Conservation (phyloP, 2,888 invertebrate genomes). For the Leptogaster cylindrica region DNA sequence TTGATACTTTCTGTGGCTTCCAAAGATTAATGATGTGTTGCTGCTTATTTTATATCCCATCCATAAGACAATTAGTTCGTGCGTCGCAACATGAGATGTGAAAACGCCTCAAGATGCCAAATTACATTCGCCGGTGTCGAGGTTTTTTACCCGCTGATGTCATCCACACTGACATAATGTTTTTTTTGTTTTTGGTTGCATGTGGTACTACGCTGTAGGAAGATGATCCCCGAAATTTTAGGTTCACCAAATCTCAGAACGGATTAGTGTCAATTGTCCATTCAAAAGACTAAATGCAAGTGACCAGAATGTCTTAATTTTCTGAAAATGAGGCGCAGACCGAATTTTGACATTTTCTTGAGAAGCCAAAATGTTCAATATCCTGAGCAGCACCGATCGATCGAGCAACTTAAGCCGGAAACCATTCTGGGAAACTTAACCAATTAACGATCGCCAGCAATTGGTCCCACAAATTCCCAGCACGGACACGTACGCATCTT, state of each 20-base stretch:
- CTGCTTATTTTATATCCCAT: constrained; percentile 21
- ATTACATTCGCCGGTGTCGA: constrained; percentile 4
- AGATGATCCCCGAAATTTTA: too few species aligned
- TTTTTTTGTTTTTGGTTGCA: too few species aligned
- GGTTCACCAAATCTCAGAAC: constrained; percentile 11
- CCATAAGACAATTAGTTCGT: constrained; percentile 31
- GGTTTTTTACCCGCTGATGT: constrained; percentile 7
- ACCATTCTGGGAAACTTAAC: constrained; percentile 6
- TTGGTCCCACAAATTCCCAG: constrained; percentile 17
- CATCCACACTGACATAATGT: too few species aligned
- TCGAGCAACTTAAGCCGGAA: neutral
- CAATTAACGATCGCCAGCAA: constrained; percentile 5
- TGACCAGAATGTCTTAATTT: too few species aligned
- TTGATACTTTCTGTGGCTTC: constrained; percentile 1
- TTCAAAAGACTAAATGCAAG: too few species aligned
- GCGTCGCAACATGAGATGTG: neutral
- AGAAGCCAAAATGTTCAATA: too few species aligned
- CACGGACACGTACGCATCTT: constrained; percentile 29
- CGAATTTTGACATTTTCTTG: too few species aligned
- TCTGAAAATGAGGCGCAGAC: too few species aligned
- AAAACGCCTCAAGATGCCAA: constrained; percentile 26
- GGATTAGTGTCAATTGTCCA: constrained; percentile 31
- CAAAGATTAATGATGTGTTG: constrained; percentile 34
- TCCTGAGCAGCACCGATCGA: neutral
- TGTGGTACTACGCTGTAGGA: too few species aligned